Base-by-base conservation (phyloP, 2,797 vertebrate genomes). In the Remorina albescens region DNA sequence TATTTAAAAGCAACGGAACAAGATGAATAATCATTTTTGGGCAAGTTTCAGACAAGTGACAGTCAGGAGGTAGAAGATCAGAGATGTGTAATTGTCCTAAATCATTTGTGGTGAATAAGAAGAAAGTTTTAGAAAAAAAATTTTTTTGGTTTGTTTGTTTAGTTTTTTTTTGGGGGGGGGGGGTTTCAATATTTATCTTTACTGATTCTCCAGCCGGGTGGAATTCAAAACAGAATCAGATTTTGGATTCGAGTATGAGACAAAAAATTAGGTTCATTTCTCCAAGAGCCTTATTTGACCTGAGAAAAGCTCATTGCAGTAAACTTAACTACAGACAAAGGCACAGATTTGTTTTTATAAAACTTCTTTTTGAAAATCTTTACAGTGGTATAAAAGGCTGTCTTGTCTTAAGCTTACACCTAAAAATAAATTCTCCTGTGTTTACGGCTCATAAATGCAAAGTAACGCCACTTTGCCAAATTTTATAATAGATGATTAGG, bases 131-230 rank as follows among this genome's bases (percentile, higher is more conserved):
- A 53, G 26, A n/a, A n/a, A n/a, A n/a, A n/a, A n/a, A n/a, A 44
- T n/a, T n/a, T n/a, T n/a, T n/a, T n/a, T n/a, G n/a, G n/a, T n/a
- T n/a, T n/a, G n/a, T n/a, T n/a, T n/a, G n/a, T n/a, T n/a, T n/a
- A n/a, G n/a, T n/a, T n/a, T n/a, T n/a, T n/a, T n/a, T n/a, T n/a
- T n/a, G n/a, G n/a, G n/a, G n/a, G n/a, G n/a, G n/a, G n/a, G n/a
- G n/a, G n/a, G n/a, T n/a, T n/a, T n/a, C n/a, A n/a, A n/a, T n/a
- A n/a, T n/a, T n/a, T n/a, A n/a, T n/a, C n/a, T n/a, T n/a, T 59
- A 59, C 18, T 63, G 59, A 53, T 28, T 67, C n/a, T 72, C 34
- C 67, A 49, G 12, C 42, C 16, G 46, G 67, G 11, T 37, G 19
- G 23, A 56, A 41, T 23, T 10, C 32, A 58, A 58, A 4, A 21